Evolutionary conservation across 2,113 vertebrate species (phyloP).

Genomic region (Nasalis larvatus): DNA sequence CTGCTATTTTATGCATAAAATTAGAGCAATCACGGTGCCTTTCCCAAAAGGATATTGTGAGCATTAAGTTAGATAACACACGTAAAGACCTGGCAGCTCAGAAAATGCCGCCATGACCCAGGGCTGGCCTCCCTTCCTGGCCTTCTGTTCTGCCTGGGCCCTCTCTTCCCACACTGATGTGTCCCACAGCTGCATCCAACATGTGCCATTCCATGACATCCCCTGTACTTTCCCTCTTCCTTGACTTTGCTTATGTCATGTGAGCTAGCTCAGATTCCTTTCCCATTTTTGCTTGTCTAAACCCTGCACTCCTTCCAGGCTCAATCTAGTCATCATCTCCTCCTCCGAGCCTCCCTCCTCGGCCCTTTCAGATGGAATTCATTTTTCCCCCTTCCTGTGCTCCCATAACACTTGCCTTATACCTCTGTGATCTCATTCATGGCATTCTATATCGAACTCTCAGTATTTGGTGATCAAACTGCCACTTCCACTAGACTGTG

Average conservation of each 20-base stretch:
- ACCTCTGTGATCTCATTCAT: too few species aligned
- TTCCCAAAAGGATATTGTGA: neutral
- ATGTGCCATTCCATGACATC: rapidly evolving
- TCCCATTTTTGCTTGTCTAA: neutral
- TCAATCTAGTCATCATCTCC: neutral
- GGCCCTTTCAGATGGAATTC: neutral
- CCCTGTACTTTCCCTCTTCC: neutral
- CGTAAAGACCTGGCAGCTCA: neutral
- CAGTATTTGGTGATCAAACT: neutral
- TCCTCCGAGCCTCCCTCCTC: neutral
- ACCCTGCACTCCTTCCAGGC: neutral
- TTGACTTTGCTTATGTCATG: neutral
- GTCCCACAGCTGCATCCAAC: neutral
- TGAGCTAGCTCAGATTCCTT: neutral
- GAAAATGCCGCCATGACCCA: too few species aligned
- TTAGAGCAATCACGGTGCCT: neutral
- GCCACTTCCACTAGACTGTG: neutral
- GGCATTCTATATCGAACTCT: neutral
- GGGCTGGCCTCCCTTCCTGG: neutral
- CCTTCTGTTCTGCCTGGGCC: rapidly evolving
- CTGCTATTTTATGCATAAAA: neutral
- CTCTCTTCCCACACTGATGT: rapidly evolving
- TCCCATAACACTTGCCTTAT: neutral
- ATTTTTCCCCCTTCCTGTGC: neutral
- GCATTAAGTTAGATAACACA: neutral